Evolutionary conservation across 2,113 vertebrate species (phyloP), one percentile per base, ranked within the genome.

Genomic region (Panthera uncia): DNA sequence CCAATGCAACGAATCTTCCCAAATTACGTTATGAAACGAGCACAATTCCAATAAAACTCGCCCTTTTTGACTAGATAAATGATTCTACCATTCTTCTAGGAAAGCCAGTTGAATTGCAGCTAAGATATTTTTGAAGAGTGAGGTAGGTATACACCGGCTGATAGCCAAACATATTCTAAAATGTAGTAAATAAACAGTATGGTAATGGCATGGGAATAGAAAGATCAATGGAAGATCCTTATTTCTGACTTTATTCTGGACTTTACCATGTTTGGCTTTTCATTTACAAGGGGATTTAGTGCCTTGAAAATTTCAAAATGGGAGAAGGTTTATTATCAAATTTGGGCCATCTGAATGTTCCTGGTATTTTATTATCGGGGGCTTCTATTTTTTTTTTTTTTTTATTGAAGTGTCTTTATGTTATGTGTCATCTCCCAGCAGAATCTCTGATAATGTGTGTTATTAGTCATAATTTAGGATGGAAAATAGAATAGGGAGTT

Each of bases 271-370:
- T 80, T 84, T 82, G 27, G 52, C 68, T 85, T 89, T 92, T 89
- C 48, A 81, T 89, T 80, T 74, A n/a, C 68, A 89, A 63, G 29
- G 18, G 5, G 41, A 92, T 81, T 73, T 68, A 57, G 85, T n/a
- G 38, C 16, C 55, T 94, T 50, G 38, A 33, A 92, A 94, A 89
- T 92, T 73, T 85, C 73, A 69, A 92, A 81, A 89, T 33, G 45
- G 23, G 16, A 82, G 48, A 71, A 36, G 55, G 52, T 66, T 92
- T 80, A 74, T 7, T 66, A n/a, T 94, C 31, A 94, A 80, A 97
- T 92, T 85, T n/a, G 45, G 65, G 16, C 11, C 45, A 87, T 55
- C 27, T 79, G 41, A 81, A 45, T 89, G 18, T 66, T 92, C 16
- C 31, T 89, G 8, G 12, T 76, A 80, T 86, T 94, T 92, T 81